Conservation (phyloP, 2,797 vertebrate genomes). For the Pseudochaenichthys georgianus region DNA sequence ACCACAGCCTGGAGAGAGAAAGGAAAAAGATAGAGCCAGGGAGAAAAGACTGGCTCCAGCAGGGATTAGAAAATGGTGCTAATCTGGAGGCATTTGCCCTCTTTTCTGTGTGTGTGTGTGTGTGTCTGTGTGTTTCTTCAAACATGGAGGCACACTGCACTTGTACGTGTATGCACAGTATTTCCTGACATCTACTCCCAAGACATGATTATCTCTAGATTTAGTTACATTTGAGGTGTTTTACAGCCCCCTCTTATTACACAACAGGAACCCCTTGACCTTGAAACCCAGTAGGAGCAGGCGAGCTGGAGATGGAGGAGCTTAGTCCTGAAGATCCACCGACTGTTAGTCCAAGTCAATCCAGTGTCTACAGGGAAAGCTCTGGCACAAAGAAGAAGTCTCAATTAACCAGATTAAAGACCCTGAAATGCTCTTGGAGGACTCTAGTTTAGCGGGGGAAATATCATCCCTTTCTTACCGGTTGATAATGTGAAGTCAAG, state of each 20-base stretch:
- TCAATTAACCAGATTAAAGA: slow-evolving; percentile 88
- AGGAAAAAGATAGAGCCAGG: slow-evolving; percentile 63
- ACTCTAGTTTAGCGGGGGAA: slow-evolving; percentile 44
- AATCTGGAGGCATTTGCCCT: slow-evolving; percentile 87
- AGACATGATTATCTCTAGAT: neutral
- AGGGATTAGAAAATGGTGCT: slow-evolving; percentile 86
- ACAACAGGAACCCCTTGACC: slow-evolving; percentile 53
- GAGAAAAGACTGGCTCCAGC: slow-evolving; percentile 72
- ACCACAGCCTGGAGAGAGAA: slow-evolving; percentile 67
- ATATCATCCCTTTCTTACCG: slow-evolving; percentile 53
- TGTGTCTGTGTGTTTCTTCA: slow-evolving; percentile 18
- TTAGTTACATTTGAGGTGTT: slow-evolving; percentile 1
- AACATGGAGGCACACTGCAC: slow-evolving; percentile 25
- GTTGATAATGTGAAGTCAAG: slow-evolving; percentile 57
- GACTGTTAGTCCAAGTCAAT: slow-evolving; percentile 89
- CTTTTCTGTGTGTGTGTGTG: slow-evolving; percentile 33
- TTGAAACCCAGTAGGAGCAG: slow-evolving; percentile 69
- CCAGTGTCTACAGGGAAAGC: slow-evolving; percentile 89
- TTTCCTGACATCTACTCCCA: slow-evolving; percentile 26
- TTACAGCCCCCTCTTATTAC: slow-evolving; percentile 19
- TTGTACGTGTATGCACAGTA: slow-evolving; percentile 36
- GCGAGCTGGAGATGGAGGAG: slow-evolving; percentile 78
- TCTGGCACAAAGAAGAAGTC: slow-evolving; percentile 79
- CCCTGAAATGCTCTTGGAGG: slow-evolving; percentile 76
- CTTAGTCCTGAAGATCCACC: slow-evolving; percentile 85